Base-by-base conservation (phyloP, 2,113 vertebrate species). In the Meriones unguiculatus region DNA sequence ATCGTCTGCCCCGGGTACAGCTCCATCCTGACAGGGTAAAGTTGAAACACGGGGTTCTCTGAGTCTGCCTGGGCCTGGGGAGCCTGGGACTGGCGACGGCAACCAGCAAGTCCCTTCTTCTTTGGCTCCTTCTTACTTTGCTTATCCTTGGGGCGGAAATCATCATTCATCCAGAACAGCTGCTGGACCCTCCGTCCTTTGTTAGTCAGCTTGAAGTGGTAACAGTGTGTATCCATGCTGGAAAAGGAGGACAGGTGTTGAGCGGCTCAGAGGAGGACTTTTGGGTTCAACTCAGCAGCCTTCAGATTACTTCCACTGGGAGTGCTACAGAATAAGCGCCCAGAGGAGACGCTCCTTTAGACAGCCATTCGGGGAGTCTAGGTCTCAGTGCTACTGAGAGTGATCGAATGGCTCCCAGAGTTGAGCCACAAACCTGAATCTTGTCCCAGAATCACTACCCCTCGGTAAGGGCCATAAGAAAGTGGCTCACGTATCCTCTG, bases 201-300 rank as follows among this genome's bases (percentile, higher is more conserved):
- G 93, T 99, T 99, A 1, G 98, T 99, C 62, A 99, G 69, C 88
- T 94, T 99, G 96, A 99, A 99, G 95, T 0, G 93, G 96, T 98
- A 99, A 93, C 90, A 97, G 93, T 96, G 99, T 15, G 98, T 95
- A 25, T 94, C 92, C 52, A 98, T 94, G 95, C 99, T 99, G 32
- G 81, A 94, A 97, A 76, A 95, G 69, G 93, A 59, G 50, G 59
- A 35, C 9, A 80, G 62, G 14, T 4, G 7, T 38, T 75, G 76
- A 77, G 4, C 85, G 24, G n/a, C 30, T 90, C 70, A 38, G 4
- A 7, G 65, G 59, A 3, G 64, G 38, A 17, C 28, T 80, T 17
- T 7, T 91, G 87, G 81, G 4, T 52, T 96, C 30, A 28, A 41
- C 13, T 38, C 32, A 10, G 32, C 1, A 84, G 41, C 15, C 80